phyloP scores from a whole-genome alignment of 2,113 vertebrate genomes.

The Thalassoma bifasciatum region DNA sequence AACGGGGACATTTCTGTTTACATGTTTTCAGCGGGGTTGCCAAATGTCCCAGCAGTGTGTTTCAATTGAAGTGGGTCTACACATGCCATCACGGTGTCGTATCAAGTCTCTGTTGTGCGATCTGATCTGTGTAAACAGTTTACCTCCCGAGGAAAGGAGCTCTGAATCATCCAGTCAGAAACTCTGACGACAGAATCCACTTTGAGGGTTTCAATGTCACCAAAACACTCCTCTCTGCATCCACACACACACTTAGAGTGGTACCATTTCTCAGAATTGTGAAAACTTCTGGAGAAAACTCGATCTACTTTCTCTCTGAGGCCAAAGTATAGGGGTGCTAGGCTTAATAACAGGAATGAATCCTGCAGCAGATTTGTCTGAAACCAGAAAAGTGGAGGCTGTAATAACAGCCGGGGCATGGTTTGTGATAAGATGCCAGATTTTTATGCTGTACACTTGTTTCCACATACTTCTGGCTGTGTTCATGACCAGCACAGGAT shows the following conservation, averaged over 20 bases:
- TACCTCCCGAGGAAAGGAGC: slow-evolving; percentile 7
- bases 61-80: background rate
- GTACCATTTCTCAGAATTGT: background rate
- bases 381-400: background rate
- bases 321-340: background rate
- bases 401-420: background rate
- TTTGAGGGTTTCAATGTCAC: background rate
- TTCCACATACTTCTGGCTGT: background rate
- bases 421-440: background rate
- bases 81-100: background rate
- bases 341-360: background rate
- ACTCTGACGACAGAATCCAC: background rate
- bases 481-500: background rate
- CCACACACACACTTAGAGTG: background rate
- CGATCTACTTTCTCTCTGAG: background rate
- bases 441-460: background rate
- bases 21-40: background rate
- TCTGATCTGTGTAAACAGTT: slow-evolving; percentile 36
- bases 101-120: background rate
- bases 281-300: background rate
- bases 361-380: background rate
- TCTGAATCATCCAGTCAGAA: slow-evolving; percentile 21
- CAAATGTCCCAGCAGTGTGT: slow-evolving; percentile 15
- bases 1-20: background rate
- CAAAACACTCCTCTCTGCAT: background rate